A percentile compares a stretch with the other conserved stretches of the same genome.
Evolutionary conservation across 2,888 invertebrate genomes (phyloP).

Genomic region (Tenthredo distinguenda): DNA sequence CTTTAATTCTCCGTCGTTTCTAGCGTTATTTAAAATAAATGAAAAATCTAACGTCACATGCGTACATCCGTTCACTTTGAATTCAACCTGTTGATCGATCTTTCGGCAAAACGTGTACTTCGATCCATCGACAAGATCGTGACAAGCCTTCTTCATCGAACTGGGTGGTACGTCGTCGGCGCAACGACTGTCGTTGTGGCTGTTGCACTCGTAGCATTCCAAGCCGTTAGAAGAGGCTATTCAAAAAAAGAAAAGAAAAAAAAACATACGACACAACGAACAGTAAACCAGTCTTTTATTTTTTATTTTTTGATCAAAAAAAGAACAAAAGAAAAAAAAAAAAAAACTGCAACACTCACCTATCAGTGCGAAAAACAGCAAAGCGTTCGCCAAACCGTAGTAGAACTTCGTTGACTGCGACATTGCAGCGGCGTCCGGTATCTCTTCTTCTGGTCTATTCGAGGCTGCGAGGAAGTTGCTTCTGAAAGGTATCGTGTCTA

Average conservation of each 20-base stretch:
- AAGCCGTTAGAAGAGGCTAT: slow-evolving; percentile 3
- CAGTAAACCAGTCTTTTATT: not conserved
- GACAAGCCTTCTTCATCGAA: slow-evolving; percentile 33
- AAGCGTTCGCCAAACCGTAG: not conserved
- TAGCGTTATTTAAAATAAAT: too few relatives aligned
- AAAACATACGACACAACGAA: not conserved
- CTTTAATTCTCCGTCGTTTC: too few relatives aligned
- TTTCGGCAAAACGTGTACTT: slow-evolving; percentile 42
- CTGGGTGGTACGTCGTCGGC: not conserved
- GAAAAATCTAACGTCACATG: not conserved
- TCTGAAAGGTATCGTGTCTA: not conserved
- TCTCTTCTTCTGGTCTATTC: not conserved
- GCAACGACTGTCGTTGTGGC: slow-evolving; percentile 43
- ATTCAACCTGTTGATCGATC: slow-evolving; percentile 37
- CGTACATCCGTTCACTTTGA: slow-evolving; percentile 39
- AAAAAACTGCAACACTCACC: not conserved
- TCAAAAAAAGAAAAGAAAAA: not conserved
- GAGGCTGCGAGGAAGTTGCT: not conserved
- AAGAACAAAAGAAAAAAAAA: not conserved
- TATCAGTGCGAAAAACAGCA: not conserved
- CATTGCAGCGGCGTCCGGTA: not conserved
- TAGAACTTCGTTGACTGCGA: not conserved
- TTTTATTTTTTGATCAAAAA: too few relatives aligned
- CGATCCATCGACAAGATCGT: not conserved
- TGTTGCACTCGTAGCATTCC: slow-evolving; percentile 47